These are phyloP conservation scores for Nycteola revayana DNA, from an alignment of 2,888 invertebrate genomes.

Conservation along the genomic window DNA sequence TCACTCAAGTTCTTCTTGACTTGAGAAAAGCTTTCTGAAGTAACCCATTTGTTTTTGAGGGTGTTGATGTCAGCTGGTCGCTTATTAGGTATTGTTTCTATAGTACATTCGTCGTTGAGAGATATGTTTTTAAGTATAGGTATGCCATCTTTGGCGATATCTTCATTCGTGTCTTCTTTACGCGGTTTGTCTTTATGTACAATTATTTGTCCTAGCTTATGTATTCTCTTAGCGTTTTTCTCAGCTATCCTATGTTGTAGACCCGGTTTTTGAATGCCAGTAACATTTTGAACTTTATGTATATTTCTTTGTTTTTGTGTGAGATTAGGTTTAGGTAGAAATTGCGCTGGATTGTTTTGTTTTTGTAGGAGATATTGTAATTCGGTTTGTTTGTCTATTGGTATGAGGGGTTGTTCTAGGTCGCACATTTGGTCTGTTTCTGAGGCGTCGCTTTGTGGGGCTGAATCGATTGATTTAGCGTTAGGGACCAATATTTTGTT, in stretches of 20 bases:
- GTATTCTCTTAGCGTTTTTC: slow-evolving; percentile 70
- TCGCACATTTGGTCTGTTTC: slow-evolving; percentile 56
- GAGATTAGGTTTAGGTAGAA: slow-evolving; percentile 60
- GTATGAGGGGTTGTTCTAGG: slow-evolving; percentile 51
- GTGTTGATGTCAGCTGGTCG: slow-evolving; percentile 70
- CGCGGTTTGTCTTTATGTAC: slow-evolving; percentile 52
- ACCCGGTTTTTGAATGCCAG: slow-evolving; percentile 61
- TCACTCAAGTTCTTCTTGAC: slow-evolving; percentile 76
- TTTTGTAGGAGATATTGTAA: slow-evolving; percentile 72
- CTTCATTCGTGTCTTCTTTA: slow-evolving; percentile 51
- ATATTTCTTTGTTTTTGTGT: slow-evolving; percentile 65
- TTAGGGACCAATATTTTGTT: slow-evolving; percentile 73
- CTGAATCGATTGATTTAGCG: slow-evolving; percentile 47
- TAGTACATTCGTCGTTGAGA: slow-evolving; percentile 82
- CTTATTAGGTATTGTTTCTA: slow-evolving; percentile 79
- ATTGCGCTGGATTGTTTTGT: slow-evolving; percentile 76
- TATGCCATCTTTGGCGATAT: slow-evolving; percentile 47
- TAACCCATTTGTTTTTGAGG: slow-evolving; percentile 78
- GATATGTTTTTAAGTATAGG: slow-evolving; percentile 66
- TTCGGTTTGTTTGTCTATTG: slow-evolving; percentile 74
- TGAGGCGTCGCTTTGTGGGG: slow-evolving; percentile 52
- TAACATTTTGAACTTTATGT: slow-evolving; percentile 57
- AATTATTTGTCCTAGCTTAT: slow-evolving; percentile 69
- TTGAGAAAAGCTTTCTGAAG: slow-evolving; percentile 75
- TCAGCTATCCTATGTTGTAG: slow-evolving; percentile 64